Percentiles rank a stretch among this genome's conserved stretches.
Evolutionary conservation across 1,140 invertebrate genomes (phyloP).

Genomic region (Zelostemma sp.): DNA sequence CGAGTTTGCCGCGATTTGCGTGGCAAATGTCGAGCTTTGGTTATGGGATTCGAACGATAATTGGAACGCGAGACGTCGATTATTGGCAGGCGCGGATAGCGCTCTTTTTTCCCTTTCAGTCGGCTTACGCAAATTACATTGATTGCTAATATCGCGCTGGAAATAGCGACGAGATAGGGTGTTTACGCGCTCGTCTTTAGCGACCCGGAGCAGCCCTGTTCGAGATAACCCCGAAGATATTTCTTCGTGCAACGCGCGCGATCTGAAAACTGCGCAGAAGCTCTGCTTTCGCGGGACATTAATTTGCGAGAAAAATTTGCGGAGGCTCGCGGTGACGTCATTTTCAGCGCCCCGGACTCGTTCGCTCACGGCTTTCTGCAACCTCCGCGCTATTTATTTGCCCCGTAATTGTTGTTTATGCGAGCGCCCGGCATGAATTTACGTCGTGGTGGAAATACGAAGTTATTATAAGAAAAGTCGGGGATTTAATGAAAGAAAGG

Average conservation of each 20-base stretch:
- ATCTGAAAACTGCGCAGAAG: slow-evolving; percentile 7
- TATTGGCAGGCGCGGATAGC: too few relatives aligned
- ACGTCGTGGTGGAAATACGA: too few relatives aligned
- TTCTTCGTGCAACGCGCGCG: too few relatives aligned
- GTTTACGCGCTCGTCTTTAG: slow-evolving; percentile 55
- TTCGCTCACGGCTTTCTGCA: slow-evolving; percentile 1
- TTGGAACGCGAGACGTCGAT: too few relatives aligned
- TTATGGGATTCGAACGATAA: too few relatives aligned
- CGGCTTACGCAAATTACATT: slow-evolving; percentile 39
- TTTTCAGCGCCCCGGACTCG: slow-evolving; percentile 34
- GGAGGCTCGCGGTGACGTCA: slow-evolving; percentile 24
- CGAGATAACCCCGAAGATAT: slow-evolving; percentile 45
- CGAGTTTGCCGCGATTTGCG: too few relatives aligned
- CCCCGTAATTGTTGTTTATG: too few relatives aligned
- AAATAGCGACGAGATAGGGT: slow-evolving; percentile 53
- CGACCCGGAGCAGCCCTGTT: slow-evolving; percentile 51
- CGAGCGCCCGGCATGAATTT: too few relatives aligned
- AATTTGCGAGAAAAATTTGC: slow-evolving; percentile 10
- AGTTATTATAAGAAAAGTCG: too few relatives aligned
- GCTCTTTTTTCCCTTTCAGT: background rate
- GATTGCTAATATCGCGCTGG: slow-evolving; percentile 41
- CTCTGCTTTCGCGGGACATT: background rate
- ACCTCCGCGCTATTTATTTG: slow-evolving; percentile 7
- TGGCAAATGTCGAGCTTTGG: too few relatives aligned
- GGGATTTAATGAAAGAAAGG: too few relatives aligned